Base-by-base conservation (phyloP, 1,140 invertebrate species). In the Aculops lycopersici region DNA sequence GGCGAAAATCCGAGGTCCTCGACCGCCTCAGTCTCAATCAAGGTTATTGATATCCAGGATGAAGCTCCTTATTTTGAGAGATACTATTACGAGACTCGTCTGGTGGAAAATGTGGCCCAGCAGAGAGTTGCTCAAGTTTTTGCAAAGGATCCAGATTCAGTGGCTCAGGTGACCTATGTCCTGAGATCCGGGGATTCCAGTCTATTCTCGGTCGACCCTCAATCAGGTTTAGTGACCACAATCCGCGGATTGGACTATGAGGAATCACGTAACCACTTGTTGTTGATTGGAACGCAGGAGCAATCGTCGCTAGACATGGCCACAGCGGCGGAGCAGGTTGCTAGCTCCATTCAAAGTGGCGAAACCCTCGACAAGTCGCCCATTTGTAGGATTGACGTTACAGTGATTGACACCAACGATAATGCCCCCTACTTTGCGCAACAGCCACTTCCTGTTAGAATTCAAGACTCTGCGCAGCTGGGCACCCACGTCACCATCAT, bases 51-150 rank as follows among this genome's bases (percentile, higher is more conserved):
- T 54, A 56, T 72, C 1, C 69, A 75, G 19, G 78, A 84, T 53
- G 78, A 86, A 55, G 57, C 71, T 17, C 81, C 81, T 0, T 19
- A 71, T 5, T 88, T 88, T 53, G 64, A 62, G 45, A 64, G 70
- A 44, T 58, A 64, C 0, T 54, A 64, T 2, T 80, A 84, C 46
- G 68, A 72, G 50, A 69, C 71, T 2, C 64, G 60, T 21, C 72
- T 86, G 14, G 72, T 74, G 3, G 80, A 88, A 60, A 83, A 81
- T 54, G 61, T 68, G 21, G 64, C 69, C 1, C 69, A 79, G 51
- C 66, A 67, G 47, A 63, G 69, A 42, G 68, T 86, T 19, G 64
- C 70, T 19, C 69, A 71, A 56, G 74, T 84, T 38, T 17, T 47
- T 46, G 51, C 51, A 13, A 41, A 43, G 3, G 51, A 52, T 43